Conservation (phyloP, 2,797 vertebrate genomes). For the Okamejei kenojei region DNA sequence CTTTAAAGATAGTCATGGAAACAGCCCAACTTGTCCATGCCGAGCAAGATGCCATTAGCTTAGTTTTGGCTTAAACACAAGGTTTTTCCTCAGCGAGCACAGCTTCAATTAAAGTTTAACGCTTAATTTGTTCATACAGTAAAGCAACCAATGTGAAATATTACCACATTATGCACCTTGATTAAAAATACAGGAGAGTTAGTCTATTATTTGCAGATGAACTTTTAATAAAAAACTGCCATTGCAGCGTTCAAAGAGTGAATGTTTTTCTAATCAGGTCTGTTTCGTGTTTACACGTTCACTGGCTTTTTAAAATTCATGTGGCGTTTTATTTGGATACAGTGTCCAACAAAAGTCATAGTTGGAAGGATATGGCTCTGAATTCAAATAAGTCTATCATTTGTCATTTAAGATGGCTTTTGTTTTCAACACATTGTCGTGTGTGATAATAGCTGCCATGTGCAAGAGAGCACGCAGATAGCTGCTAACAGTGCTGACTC, state of each 20-base stretch:
- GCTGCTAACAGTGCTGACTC: constrained; percentile 69
- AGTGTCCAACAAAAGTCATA: constrained; percentile 63
- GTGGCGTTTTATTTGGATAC: constrained; percentile 65
- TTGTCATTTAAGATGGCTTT: constrained; percentile 54
- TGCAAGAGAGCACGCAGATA: constrained; percentile 70
- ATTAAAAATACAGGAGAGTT: neutral
- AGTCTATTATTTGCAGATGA: neutral
- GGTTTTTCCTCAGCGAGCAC: neutral
- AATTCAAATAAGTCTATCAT: constrained; percentile 72
- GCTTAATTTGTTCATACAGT: neutral
- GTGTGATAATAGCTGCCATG: constrained; percentile 72
- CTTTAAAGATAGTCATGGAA: too few species aligned
- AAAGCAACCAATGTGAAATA: neutral
- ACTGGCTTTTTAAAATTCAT: constrained; percentile 60
- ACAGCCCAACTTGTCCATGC: too few species aligned
- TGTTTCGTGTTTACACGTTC: constrained; percentile 63
- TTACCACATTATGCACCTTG: neutral
- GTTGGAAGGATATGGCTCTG: constrained; percentile 62
- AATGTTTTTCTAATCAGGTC: constrained; percentile 51
- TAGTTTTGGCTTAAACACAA: too few species aligned
- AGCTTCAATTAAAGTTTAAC: neutral
- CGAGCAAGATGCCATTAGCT: too few species aligned
- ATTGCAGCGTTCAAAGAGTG: constrained; percentile 40
- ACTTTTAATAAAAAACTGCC: neutral
- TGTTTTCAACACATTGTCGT: constrained; percentile 61